Percentiles rank a stretch among this genome's conserved stretches.
phyloP scores from a whole-genome alignment of 2,888 invertebrate genomes.

The Bembecia ichneumoniformis region DNA sequence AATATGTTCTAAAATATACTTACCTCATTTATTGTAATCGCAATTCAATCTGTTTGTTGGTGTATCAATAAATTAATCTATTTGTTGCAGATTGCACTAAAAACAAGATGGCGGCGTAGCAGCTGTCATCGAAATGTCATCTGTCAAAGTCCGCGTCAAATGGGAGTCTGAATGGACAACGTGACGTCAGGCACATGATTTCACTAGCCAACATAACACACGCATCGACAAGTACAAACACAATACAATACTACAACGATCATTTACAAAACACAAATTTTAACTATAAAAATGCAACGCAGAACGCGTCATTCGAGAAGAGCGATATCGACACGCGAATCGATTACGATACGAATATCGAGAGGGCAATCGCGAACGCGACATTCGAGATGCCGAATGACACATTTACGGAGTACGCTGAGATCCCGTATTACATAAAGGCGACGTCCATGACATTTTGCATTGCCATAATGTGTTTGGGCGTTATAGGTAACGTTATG shows the following conservation, averaged over 20 bases:
- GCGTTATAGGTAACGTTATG: conserved; percentile 93
- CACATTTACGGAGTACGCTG: conserved; percentile 62
- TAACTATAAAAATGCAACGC: conserved; percentile 32
- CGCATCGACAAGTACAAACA: conserved; percentile 33
- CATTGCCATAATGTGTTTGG: conserved; percentile 88
- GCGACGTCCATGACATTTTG: conserved; percentile 91
- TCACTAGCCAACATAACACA: conserved; percentile 52
- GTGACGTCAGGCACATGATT: conserved; percentile 52
- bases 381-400: conserved; percentile 33
- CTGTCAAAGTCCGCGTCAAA: neutral
- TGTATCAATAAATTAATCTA: too few species aligned
- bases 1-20: too few species aligned
- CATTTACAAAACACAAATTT: conserved; percentile 23
- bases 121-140: neutral
- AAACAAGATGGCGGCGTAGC: neutral
- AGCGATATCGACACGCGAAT: conserved; percentile 9
- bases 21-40: too few species aligned
- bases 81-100: neutral
- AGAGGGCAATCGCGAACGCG: conserved; percentile 24
- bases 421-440: conserved; percentile 88
- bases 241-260: conserved; percentile 26
- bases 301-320: conserved; percentile 19
- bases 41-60: too few species aligned
- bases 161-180: conserved; percentile 37
- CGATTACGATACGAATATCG: conserved; percentile 22